Evolutionary conservation across 2,888 invertebrate species (phyloP).

Genomic region (Pristionchus japonicus): DNA sequence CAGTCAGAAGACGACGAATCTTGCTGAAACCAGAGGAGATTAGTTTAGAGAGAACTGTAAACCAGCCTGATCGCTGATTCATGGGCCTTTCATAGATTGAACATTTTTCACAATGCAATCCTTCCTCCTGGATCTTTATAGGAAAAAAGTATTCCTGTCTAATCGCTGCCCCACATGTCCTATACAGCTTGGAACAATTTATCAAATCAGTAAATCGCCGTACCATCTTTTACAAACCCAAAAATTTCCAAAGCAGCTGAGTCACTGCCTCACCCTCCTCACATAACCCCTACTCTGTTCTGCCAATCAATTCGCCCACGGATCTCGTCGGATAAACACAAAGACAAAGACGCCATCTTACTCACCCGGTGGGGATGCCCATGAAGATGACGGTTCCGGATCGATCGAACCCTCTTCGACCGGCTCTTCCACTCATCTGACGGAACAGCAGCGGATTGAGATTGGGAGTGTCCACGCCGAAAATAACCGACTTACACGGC

Average conservation of each 20-base stretch:
- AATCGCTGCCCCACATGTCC: too few relatives aligned
- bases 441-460: conserved; percentile 73
- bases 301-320: too few relatives aligned
- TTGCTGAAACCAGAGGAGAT: conserved; percentile 61
- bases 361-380: conserved; percentile 69
- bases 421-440: conserved; percentile 74
- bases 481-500: conserved; percentile 74
- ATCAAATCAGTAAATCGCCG: too few relatives aligned
- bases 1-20: conserved; percentile 73
- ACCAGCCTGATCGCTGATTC: not conserved
- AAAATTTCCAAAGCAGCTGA: too few relatives aligned
- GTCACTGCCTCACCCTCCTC: too few relatives aligned
- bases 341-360: too few relatives aligned
- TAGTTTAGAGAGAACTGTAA: not conserved
- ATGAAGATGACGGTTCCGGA: conserved; percentile 73
- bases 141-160: not conserved
- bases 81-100: not conserved
- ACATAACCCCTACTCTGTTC: too few relatives aligned
- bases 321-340: too few relatives aligned
- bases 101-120: not conserved
- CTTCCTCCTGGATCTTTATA: not conserved
- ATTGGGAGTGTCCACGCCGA: conserved; percentile 71
- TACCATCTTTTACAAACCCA: too few relatives aligned
- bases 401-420: conserved; percentile 74
- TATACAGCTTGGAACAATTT: too few relatives aligned